Conservation (phyloP, 2,113 vertebrate genomes). For the Festucalex cinctus region DNA sequence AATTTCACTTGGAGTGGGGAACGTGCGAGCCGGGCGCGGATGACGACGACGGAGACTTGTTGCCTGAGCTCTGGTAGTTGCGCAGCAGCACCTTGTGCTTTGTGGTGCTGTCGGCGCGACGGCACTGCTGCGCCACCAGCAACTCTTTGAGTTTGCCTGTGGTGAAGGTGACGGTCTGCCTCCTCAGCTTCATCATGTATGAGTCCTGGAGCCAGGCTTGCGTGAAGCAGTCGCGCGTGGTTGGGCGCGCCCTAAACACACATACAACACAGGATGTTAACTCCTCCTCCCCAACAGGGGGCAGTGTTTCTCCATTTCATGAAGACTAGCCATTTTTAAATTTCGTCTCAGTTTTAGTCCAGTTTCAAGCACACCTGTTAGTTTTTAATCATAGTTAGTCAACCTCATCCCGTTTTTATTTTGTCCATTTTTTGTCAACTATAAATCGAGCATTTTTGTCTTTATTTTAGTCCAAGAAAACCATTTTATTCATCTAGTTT, state of each 20-base stretch:
- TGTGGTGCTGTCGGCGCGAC: slow-evolving; percentile 77
- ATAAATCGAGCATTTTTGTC: too few species aligned
- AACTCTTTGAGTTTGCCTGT: slow-evolving; percentile 89
- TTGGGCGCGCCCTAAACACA: slow-evolving; percentile 82
- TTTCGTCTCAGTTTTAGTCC: too few species aligned
- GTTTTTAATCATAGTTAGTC: too few species aligned
- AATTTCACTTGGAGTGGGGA: slow-evolving; percentile 66
- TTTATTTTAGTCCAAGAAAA: too few species aligned
- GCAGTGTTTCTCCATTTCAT: background rate
- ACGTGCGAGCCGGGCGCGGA: slow-evolving; percentile 52
- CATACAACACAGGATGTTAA: background rate
- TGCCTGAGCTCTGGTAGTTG: slow-evolving; percentile 76
- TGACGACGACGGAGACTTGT: slow-evolving; percentile 62
- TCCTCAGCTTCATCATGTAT: slow-evolving; percentile 93
- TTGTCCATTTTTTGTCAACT: too few species aligned
- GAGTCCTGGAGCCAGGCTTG: slow-evolving; percentile 94
- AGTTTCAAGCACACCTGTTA: too few species aligned
- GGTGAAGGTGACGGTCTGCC: slow-evolving; percentile 93
- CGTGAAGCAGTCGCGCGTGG: slow-evolving; percentile 85
- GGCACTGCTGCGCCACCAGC: slow-evolving; percentile 83
- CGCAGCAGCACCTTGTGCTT: slow-evolving; percentile 94
- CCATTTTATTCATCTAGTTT: too few species aligned
- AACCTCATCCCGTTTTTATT: too few species aligned
- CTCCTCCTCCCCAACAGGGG: background rate
- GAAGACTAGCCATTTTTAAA: background rate